These are phyloP conservation scores for Drosophila neonasuta DNA, from an alignment of 2,888 invertebrate genomes.

Conservation along the genomic window DNA sequence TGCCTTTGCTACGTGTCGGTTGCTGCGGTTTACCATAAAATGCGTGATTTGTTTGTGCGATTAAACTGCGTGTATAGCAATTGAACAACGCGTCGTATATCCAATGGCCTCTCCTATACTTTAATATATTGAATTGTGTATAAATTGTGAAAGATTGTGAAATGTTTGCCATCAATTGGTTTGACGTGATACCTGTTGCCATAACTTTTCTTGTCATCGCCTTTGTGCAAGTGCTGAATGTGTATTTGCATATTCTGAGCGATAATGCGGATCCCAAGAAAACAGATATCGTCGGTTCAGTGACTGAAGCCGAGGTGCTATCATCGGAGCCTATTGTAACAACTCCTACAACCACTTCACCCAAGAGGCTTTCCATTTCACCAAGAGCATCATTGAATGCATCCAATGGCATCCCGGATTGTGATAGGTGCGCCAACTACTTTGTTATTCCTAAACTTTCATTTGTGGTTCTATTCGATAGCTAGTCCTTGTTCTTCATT, in stretches of 20 bases:
- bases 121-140: slow-evolving; percentile 16
- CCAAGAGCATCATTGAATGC: slow-evolving; percentile 25
- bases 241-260: slow-evolving; percentile 54
- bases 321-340: slow-evolving; percentile 16
- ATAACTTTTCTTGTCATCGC: slow-evolving; percentile 60
- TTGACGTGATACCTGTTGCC: slow-evolving; percentile 72
- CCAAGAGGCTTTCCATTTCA: slow-evolving; percentile 18
- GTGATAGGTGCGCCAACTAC: slow-evolving; percentile 70
- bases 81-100: slow-evolving; percentile 2
- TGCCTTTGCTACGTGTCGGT: slow-evolving; percentile 32
- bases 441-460: slow-evolving; percentile 7
- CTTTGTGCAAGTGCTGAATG: slow-evolving; percentile 71
- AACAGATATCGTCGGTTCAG: slow-evolving; percentile 32
- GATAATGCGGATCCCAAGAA: slow-evolving; percentile 35
- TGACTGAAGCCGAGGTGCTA: slow-evolving; percentile 24
- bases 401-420: slow-evolving; percentile 59
- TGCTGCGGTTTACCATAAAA: slow-evolving; percentile 13
- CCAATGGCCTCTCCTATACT: slow-evolving; percentile 39
- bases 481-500: background rate
- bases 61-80: background rate
- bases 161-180: slow-evolving; percentile 74
- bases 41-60: slow-evolving; percentile 14
- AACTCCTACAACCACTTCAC: background rate
- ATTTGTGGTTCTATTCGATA: background rate
- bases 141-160: slow-evolving; percentile 27